Conservation (phyloP, 2,888 invertebrate species). For the Anarsia innoxiella region DNA sequence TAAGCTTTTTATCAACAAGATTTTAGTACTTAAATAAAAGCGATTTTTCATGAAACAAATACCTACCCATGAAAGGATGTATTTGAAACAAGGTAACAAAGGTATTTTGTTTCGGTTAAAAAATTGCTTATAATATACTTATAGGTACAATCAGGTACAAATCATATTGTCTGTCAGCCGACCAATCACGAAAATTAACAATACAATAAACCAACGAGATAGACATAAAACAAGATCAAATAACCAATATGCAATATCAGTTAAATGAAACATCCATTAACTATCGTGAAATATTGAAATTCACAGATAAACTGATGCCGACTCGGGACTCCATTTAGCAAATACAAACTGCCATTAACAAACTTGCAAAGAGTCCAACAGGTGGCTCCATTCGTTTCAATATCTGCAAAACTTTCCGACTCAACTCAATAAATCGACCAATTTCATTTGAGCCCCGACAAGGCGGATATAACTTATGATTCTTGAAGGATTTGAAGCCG, state of each 20-base stretch:
- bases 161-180: too few species aligned
- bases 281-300: constrained; percentile 13
- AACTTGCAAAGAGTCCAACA: constrained; percentile 65
- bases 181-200: background rate
- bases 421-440: constrained; percentile 67
- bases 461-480: too few species aligned
- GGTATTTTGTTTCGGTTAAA: too few species aligned
- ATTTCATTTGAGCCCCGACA: constrained; percentile 28
- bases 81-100: too few species aligned
- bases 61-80: too few species aligned
- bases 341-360: constrained; percentile 50
- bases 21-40: too few species aligned
- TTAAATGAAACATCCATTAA: constrained; percentile 9
- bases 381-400: constrained; percentile 72
- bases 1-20: too few species aligned
- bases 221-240: constrained; percentile 4
- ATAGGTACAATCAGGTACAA: too few species aligned
- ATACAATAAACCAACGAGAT: background rate
- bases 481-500: too few species aligned
- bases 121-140: too few species aligned
- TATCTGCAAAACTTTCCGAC: constrained; percentile 70
- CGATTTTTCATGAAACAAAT: too few species aligned
- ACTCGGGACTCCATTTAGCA: constrained; percentile 16
- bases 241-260: constrained; percentile 10
- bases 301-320: too few species aligned